These are phyloP conservation scores for Scleropages formosus DNA, from an alignment of 2,797 vertebrate genomes.

Conservation along the genomic window DNA sequence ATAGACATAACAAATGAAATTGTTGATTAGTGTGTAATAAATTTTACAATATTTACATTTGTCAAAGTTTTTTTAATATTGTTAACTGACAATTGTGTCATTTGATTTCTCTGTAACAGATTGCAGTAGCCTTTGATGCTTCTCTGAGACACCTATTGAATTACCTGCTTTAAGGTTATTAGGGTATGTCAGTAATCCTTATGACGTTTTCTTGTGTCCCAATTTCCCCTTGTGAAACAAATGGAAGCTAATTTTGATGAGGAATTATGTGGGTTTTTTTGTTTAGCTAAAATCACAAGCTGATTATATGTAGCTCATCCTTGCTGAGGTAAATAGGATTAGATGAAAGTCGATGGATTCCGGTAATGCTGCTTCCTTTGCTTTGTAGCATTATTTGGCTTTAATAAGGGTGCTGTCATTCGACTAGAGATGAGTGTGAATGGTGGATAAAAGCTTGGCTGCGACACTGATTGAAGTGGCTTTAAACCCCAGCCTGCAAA, in stretches of 20 bases:
- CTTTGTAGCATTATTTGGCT: constrained; percentile 34
- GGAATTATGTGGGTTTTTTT: constrained; percentile 53
- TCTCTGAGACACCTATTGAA: constrained; percentile 48
- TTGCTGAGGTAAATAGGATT: constrained; percentile 52
- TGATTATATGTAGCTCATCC: constrained; percentile 51
- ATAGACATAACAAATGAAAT: no score
- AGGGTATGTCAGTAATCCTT: constrained; percentile 65
- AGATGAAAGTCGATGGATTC: constrained; percentile 52
- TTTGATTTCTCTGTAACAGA: constrained; percentile 56
- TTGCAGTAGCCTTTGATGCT: constrained; percentile 23
- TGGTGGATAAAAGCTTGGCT: constrained; percentile 30
- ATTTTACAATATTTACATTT: not conserved
- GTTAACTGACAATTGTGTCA: constrained; percentile 58
- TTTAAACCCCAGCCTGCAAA: constrained; percentile 25
- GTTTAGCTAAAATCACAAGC: constrained; percentile 53
- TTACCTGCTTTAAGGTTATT: constrained; percentile 57
- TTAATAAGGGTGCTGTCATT: constrained; percentile 47
- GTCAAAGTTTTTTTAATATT: constrained; percentile 62
- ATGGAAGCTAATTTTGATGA: constrained; percentile 57
- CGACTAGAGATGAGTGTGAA: constrained; percentile 34
- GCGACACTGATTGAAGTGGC: constrained; percentile 28
- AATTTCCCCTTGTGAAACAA: constrained; percentile 56
- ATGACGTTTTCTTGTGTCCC: constrained; percentile 62
- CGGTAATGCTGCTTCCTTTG: constrained; percentile 40
- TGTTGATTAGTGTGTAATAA: not conserved